Conservation (phyloP, 2,113 vertebrate genomes). For the Siniperca knerii region DNA sequence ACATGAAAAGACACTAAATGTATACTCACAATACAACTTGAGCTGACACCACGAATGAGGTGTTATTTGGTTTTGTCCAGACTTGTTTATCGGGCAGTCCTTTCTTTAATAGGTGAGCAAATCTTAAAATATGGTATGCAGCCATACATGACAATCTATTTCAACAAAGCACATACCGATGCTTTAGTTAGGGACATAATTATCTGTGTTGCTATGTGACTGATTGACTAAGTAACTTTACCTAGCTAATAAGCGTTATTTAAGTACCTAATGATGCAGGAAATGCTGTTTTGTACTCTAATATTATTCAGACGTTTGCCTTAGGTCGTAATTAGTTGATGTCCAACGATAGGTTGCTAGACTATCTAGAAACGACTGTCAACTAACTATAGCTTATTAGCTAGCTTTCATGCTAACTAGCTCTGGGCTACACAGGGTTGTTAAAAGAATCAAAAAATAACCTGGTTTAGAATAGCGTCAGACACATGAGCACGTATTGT, state of each 20-base stretch:
- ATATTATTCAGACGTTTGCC: not conserved
- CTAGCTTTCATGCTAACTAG: constrained; percentile 51
- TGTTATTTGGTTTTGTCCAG: constrained; percentile 41
- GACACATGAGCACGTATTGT: too few relatives aligned
- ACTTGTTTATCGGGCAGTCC: constrained; percentile 26
- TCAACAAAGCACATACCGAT: not conserved
- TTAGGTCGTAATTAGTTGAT: not conserved
- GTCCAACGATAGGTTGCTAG: not conserved
- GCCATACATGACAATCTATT: constrained; percentile 55
- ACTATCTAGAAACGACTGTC: not conserved
- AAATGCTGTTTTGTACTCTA: not conserved
- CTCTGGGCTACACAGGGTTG: not conserved
- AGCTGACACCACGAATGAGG: constrained; percentile 51
- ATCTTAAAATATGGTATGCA: constrained; percentile 21
- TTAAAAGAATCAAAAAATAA: not conserved
- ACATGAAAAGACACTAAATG: fast-evolving
- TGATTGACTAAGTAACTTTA: not conserved
- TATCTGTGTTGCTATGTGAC: not conserved
- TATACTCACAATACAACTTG: constrained; percentile 78
- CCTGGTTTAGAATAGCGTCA: not conserved
- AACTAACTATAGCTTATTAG: not conserved
- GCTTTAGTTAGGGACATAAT: not conserved
- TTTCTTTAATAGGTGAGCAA: constrained; percentile 47
- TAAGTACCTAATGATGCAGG: not conserved
- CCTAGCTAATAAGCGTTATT: not conserved